Evolutionary conservation across 2,113 vertebrate genomes (phyloP).

Genomic region (Anolis carolinensis): DNA sequence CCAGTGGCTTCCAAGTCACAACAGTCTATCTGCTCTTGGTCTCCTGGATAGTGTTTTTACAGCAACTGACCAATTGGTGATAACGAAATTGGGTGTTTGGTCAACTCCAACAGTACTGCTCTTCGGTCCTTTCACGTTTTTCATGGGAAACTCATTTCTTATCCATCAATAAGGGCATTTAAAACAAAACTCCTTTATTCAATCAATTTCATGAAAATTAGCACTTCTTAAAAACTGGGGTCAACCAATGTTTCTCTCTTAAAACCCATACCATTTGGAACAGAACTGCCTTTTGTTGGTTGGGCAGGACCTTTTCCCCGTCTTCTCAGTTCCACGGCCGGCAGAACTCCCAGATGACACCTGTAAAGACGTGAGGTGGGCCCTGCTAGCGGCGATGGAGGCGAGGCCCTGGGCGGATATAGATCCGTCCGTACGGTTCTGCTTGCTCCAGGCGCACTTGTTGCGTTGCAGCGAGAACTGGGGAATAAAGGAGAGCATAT

Average conservation of each 20-base stretch:
- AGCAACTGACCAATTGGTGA: no score
- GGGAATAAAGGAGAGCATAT: not conserved
- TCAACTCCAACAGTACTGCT: no score
- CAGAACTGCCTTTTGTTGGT: not conserved
- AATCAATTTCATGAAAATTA: not conserved
- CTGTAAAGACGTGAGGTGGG: fast-evolving
- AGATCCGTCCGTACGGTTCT: conserved; percentile 68
- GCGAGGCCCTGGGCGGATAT: conserved; percentile 56
- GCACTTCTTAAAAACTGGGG: not conserved
- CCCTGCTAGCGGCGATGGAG: conserved; percentile 8
- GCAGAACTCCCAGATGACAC: not conserved
- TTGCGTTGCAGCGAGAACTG: conserved; percentile 66
- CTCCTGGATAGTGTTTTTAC: no score
- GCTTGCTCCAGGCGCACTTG: conserved; percentile 65
- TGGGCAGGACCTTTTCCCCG: not conserved
- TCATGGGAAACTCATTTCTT: no score
- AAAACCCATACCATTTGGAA: not conserved
- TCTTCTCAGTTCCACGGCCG: not conserved
- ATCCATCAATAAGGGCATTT: no score
- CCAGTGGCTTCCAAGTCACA: no score
- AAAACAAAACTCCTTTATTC: not conserved
- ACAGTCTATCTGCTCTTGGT: no score
- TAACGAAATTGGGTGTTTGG: no score
- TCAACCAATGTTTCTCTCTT: not conserved
- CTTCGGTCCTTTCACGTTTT: no score